These are phyloP conservation scores for Maconellicoccus hirsutus DNA, from an alignment of 1,140 invertebrate species.

Conservation along the genomic window DNA sequence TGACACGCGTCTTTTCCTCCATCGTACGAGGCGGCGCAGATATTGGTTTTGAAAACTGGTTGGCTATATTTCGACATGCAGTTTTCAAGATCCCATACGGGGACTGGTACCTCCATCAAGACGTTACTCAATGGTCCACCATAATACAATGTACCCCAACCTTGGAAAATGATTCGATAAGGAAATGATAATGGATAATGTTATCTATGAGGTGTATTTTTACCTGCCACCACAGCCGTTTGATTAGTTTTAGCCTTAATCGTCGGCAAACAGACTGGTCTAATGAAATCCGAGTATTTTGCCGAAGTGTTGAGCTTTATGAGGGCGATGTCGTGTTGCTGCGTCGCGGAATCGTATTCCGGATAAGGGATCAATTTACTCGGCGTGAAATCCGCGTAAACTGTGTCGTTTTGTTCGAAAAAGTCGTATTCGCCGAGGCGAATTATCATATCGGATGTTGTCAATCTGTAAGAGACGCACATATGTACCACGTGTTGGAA, in stretches of 20 bases:
- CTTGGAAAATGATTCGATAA: conserved; percentile 33
- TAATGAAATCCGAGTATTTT: conserved; percentile 42
- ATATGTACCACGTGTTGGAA: no score
- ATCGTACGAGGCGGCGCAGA: conserved; percentile 58
- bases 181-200: neutral
- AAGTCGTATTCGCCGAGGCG: conserved; percentile 32
- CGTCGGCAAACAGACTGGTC: conserved; percentile 59
- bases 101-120: conserved; percentile 62
- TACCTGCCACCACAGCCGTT: conserved; percentile 30
- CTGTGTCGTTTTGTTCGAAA: conserved; percentile 26
- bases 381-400: conserved; percentile 28
- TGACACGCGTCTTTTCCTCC: conserved; percentile 69
- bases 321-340: conserved; percentile 70
- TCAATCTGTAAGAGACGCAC: conserved; percentile 25
- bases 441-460: conserved; percentile 25
- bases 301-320: conserved; percentile 52
- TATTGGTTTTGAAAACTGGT: conserved; percentile 46
- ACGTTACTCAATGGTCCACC: conserved; percentile 53
- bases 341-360: conserved; percentile 52
- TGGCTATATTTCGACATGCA: conserved; percentile 52
- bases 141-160: conserved; percentile 54
- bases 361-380: conserved; percentile 43
- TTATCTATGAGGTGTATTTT: conserved; percentile 2
- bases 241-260: conserved; percentile 31
- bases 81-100: conserved; percentile 61